Evolutionary conservation across 2,888 invertebrate genomes (phyloP), one percentile per base, ranked within the genome.

Genomic region (Orchesella flavescens): DNA sequence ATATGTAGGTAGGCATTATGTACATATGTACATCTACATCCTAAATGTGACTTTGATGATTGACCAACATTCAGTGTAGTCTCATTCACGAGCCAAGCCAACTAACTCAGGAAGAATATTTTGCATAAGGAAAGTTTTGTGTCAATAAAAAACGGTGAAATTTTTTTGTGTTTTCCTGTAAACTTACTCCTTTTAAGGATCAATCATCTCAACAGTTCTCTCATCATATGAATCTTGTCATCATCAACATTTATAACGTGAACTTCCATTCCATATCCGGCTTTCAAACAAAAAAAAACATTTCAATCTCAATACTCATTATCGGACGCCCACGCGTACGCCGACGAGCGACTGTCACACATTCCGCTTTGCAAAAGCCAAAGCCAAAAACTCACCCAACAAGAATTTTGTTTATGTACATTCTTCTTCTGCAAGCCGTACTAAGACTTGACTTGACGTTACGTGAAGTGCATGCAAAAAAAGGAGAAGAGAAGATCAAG

Each of bases 251-350:
- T n/a, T 5, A 17, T 19, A 57, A 57, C 57, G 2, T 1, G 19
- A 17, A 21, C n/a, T 53, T 13, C 53, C 53, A 53, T 17, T 69
- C 78, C 78, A 78, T 78, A 78, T 78, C 78, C 78, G 78, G 78
- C 78, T 78, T 78, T 71, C 71, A 63, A 71, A n/a, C n/a, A n/a
- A n/a, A n/a, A n/a, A n/a, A 59, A 10, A 63, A 15, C 55, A 34
- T 55, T 9, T 66, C 76, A 34, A 49, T 55, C n/a, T 66, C 76
- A 34, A 49, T 49, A 59, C 65, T 46, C 74, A 63, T 49, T 63
- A 19, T 61, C 17, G 21, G n/a, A n/a, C 23, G 3, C 66, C 63
- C 61, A 57, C 61, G 55, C 34, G 19, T 24, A 13, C 19, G 19
- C 61, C 23, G n/a, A 10, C 24, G 19, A n/a, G 1, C 10, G 61